Evolutionary conservation across 2,113 vertebrate species (phyloP).

Genomic region (Megaceryle torquata): DNA sequence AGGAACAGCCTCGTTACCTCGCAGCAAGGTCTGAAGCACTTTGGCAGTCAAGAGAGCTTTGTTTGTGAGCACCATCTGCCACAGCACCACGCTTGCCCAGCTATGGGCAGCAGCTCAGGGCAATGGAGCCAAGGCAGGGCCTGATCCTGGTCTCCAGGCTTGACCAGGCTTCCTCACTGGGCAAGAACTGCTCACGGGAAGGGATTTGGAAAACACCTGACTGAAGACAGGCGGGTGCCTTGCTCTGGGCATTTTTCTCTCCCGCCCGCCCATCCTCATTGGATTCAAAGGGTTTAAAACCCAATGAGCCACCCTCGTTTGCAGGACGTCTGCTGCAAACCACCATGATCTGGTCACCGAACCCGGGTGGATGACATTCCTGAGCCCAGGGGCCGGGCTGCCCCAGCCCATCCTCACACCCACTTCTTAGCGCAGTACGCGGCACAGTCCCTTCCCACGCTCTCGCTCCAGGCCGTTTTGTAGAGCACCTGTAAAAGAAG

Average conservation of each 20-base stretch:
- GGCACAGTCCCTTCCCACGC: conserved; percentile 85
- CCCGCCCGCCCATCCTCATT: rapidly evolving
- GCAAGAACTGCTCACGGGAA: neutral
- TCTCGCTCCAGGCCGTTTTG: conserved; percentile 96
- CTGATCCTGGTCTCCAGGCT: neutral
- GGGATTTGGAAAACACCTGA: neutral
- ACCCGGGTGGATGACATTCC: rapidly evolving
- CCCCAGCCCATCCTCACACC: conserved; percentile 4
- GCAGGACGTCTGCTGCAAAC: neutral
- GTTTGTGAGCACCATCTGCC: rapidly evolving
- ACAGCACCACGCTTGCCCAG: neutral
- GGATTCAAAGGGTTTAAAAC: neutral
- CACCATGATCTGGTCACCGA: neutral
- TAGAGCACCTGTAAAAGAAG: conserved; percentile 85
- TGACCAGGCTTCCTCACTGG: neutral
- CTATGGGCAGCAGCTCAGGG: neutral
- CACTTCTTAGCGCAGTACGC: conserved; percentile 93
- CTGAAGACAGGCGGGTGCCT: rapidly evolving
- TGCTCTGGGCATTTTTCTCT: rapidly evolving
- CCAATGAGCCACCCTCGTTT: neutral
- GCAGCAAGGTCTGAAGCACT: neutral
- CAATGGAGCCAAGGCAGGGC: rapidly evolving
- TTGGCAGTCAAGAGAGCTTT: rapidly evolving
- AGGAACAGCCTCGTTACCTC: neutral
- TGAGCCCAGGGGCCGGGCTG: rapidly evolving